Evolutionary conservation across 2,797 vertebrate species (phyloP), one percentile per base, ranked within the genome.

Genomic region (Enteromius treurensis): DNA sequence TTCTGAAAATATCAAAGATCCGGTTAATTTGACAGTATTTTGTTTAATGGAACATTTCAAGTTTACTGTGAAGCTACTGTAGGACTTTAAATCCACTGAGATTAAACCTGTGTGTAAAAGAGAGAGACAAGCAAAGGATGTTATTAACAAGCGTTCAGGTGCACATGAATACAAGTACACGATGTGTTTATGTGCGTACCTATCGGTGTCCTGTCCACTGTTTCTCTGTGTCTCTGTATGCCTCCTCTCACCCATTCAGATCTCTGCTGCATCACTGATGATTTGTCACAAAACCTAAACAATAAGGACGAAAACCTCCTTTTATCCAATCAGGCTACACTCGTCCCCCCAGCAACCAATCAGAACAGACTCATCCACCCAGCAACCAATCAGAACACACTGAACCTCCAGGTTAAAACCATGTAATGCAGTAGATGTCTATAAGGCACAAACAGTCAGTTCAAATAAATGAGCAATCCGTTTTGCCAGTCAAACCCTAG

Each of bases 101-200:
- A 68, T 88, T 89, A 75, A 89, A 90, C 83, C 91, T 92, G 89
- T 85, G 45, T 86, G 87, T 86, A 15, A 32, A 5, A 83, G 32
- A 26, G 23, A 26, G 4, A 85, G 5, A 77, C 37, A 78, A 32
- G 34, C 7, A 86, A 68, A 62, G 4, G 42, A 64, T 15, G 37
- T 47, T 49, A 77, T 85, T 68, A 79, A 40, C n/a, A 77, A 51
- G 51, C 4, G 4, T 79, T 80, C 1, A n/a, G 45, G 51, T 62
- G 42, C 34, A 76, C 67, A 32, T 15, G 10, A 82, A 49, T 21
- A 29, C 2, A 26, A 51, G 49, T 13, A 53, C 40, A 14, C 1
- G 0, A 65, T 23, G n/a, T 49, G 55, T 64, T 40, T 70, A 21
- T 71, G 49, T 73, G 42, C 79, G 51, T 86, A 91, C 90, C 89